A percentile compares a stretch with the other conserved stretches of the same genome.
These are phyloP conservation scores for Thermophis baileyi DNA, from an alignment of 2,113 vertebrate genomes.

Conservation along the genomic window DNA sequence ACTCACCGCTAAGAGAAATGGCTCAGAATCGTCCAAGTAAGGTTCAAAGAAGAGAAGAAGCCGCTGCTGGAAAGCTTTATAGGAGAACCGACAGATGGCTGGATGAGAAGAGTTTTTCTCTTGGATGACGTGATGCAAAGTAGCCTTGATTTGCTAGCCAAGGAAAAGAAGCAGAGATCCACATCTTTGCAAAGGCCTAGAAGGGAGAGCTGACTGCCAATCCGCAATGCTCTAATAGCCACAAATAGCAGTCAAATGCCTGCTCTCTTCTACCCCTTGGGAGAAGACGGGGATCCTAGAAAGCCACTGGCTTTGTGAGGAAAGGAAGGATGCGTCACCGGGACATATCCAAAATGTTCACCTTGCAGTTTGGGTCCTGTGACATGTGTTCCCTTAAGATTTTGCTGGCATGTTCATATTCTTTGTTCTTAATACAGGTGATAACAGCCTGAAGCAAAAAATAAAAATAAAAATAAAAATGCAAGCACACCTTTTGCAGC, in stretches of 20 bases:
- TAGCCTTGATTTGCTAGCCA: conserved; percentile 69
- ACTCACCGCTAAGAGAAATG: conserved; percentile 77
- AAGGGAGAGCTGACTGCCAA: background rate
- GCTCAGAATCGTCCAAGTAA: conserved; percentile 65
- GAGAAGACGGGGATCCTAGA: background rate
- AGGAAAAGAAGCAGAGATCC: background rate
- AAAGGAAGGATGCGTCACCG: background rate
- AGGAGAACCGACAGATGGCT: conserved; percentile 73
- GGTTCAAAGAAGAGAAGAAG: conserved; percentile 75
- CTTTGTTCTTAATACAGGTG: conserved; percentile 76
- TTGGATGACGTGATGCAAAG: conserved; percentile 72
- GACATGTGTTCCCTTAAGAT: conserved; percentile 76
- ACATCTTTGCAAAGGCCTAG: background rate
- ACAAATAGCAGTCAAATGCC: background rate
- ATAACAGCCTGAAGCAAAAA: conserved; percentile 75
- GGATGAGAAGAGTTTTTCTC: conserved; percentile 72
- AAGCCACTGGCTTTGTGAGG: background rate
- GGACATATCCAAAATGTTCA: conserved; percentile 52
- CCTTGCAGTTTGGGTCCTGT: conserved; percentile 71
- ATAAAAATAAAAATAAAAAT: background rate
- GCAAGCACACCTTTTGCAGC: background rate
- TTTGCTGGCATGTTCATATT: conserved; percentile 80
- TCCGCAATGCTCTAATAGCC: background rate
- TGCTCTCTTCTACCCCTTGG: background rate
- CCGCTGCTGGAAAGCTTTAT: conserved; percentile 76